These are phyloP conservation scores for Drosophila suzukii DNA, from an alignment of 1,140 invertebrate species.

Conservation along the genomic window DNA sequence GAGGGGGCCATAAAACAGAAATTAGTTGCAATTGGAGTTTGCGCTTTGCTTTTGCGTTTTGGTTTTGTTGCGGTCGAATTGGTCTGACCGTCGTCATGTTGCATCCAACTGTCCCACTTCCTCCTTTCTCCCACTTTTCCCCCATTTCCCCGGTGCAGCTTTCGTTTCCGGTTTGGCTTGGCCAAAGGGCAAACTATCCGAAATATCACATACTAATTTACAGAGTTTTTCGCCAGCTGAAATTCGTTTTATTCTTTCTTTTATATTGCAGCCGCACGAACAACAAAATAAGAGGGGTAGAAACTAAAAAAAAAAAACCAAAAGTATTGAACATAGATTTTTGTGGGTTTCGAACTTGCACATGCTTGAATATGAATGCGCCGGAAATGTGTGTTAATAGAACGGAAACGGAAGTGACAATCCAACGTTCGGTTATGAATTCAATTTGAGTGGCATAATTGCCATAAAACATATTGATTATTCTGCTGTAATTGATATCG, in stretches of 20 bases:
- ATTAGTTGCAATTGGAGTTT: conserved; percentile 82
- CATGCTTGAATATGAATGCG: conserved; percentile 48
- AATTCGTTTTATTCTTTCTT: conserved; percentile 19
- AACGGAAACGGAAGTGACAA: conserved; percentile 68
- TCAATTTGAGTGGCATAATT: conserved; percentile 53
- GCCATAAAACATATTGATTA: conserved; percentile 35
- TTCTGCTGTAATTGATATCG: conserved; percentile 24
- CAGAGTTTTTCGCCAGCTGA: conserved; percentile 36
- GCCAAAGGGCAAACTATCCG: conserved; percentile 68
- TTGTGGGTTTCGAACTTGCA: conserved; percentile 41
- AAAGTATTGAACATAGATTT: conserved; percentile 43
- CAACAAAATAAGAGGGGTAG: conserved; percentile 11
- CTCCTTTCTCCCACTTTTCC: not conserved
- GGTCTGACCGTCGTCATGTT: conserved; percentile 64
- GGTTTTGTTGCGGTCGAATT: conserved; percentile 74
- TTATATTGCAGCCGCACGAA: conserved; percentile 16
- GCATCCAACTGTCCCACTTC: conserved; percentile 53
- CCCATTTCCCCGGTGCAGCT: conserved; percentile 11
- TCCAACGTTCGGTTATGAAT: conserved; percentile 42
- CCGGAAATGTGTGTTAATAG: conserved; percentile 75
- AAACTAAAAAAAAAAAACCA: not conserved
- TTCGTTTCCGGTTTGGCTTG: conserved; percentile 65
- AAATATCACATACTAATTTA: conserved; percentile 79
- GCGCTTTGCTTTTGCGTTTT: conserved; percentile 76
- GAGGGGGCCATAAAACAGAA: conserved; percentile 74